Evolutionary conservation across 2,888 invertebrate genomes (phyloP).

Genomic region (Melanchra persicariae): DNA sequence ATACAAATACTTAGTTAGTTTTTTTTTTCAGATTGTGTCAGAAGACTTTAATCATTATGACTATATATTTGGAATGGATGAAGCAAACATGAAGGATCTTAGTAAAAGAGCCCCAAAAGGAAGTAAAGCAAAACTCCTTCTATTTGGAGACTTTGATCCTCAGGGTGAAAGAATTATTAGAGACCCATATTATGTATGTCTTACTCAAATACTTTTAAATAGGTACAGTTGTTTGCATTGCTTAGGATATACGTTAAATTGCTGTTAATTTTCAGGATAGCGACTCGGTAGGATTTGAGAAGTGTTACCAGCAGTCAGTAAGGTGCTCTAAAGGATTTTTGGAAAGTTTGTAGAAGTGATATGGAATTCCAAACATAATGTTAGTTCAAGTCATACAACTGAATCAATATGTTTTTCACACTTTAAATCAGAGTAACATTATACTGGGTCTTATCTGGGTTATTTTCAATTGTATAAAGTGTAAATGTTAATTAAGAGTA

Average conservation of each 20-base stretch:
- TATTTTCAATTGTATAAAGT: neutral
- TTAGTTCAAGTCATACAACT: neutral
- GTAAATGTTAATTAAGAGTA: neutral
- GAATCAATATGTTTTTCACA: neutral
- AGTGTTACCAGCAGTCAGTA: conserved; percentile 86
- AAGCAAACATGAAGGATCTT: conserved; percentile 95
- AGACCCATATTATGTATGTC: conserved; percentile 97
- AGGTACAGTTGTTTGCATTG: neutral
- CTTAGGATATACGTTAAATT: neutral
- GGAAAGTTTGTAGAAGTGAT: conserved; percentile 64
- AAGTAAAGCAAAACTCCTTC: conserved; percentile 93
- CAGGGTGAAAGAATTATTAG: conserved; percentile 94
- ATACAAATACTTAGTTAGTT: neutral
- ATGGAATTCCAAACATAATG: neutral
- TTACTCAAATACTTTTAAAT: neutral
- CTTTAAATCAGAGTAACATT: neutral
- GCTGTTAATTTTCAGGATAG: conserved; percentile 80
- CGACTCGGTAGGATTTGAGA: conserved; percentile 83
- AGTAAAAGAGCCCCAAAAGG: conserved; percentile 91
- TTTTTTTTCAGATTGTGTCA: conserved; percentile 90
- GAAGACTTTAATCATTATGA: conserved; percentile 95
- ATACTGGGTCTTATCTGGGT: neutral
- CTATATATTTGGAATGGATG: conserved; percentile 99
- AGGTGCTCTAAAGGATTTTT: conserved; percentile 86
- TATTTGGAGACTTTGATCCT: conserved; percentile 97